Conservation (phyloP, 2,113 vertebrate species). For the Alaudala cheleensis region DNA sequence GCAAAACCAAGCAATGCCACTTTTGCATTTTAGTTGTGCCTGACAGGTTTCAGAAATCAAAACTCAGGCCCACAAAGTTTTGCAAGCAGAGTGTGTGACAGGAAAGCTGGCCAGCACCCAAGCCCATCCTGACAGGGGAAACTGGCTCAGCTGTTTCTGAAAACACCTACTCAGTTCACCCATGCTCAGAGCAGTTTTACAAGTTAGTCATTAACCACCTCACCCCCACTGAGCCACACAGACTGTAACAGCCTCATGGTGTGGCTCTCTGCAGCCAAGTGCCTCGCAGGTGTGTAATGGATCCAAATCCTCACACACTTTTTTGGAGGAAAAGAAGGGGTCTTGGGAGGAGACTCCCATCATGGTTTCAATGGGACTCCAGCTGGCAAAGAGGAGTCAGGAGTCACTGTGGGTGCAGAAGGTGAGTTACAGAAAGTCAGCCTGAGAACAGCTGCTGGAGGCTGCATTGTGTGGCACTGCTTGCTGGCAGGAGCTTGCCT, state of each 20-base stretch:
- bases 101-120: conserved; percentile 41
- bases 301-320: not conserved
- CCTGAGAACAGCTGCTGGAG: not conserved
- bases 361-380: not conserved
- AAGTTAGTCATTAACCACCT: conserved; percentile 41
- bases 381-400: not conserved
- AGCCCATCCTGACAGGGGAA: conserved; percentile 27
- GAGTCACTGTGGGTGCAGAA: not conserved
- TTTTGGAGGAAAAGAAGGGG: not conserved
- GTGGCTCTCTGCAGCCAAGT: not conserved
- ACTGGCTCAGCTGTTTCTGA: conserved; percentile 49
- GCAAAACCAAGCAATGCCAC: not conserved
- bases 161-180: conserved; percentile 55
- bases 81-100: conserved; percentile 11
- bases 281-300: not conserved
- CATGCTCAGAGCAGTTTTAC: not conserved
- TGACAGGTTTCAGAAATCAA: conserved; percentile 29
- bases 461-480: rapidly evolving
- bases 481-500: not conserved
- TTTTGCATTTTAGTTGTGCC: not conserved
- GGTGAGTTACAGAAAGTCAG: not conserved
- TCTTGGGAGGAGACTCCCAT: not conserved
- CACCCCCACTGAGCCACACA: not conserved
- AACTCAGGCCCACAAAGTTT: conserved; percentile 6
- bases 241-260: not conserved